These are phyloP conservation scores for Mechanitis messenoides DNA, from an alignment of 2,888 invertebrate species.

Conservation along the genomic window DNA sequence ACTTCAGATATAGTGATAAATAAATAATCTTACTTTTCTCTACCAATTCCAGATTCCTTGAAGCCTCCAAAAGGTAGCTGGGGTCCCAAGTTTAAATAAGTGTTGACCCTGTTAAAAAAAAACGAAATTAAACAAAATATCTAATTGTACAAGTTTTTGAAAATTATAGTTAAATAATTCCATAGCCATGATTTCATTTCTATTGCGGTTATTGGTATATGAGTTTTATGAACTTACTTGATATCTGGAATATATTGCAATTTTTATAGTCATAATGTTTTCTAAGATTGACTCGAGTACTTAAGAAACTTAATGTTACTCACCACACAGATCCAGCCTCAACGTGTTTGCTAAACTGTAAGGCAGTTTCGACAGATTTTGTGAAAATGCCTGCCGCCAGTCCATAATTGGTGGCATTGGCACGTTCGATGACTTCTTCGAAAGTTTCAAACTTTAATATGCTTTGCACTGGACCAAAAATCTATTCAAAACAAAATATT, in stretches of 20 bases:
- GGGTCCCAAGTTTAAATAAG: conserved; percentile 66
- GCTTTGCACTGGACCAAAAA: conserved; percentile 93
- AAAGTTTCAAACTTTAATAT: conserved; percentile 88
- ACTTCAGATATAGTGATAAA: conserved; percentile 18
- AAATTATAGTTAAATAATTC: too few relatives aligned
- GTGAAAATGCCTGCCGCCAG: conserved; percentile 90
- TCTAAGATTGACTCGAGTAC: too few relatives aligned
- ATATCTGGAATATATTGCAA: background rate
- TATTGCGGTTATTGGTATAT: too few relatives aligned
- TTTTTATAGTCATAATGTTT: background rate
- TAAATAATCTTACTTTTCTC: conserved; percentile 44
- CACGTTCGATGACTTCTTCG: conserved; percentile 88
- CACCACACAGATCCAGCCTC: conserved; percentile 88
- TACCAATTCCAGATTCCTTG: conserved; percentile 88
- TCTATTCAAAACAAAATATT: conserved; percentile 67
- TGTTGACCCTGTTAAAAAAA: conserved; percentile 33
- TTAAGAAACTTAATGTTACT: conserved; percentile 12
- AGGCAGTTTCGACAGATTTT: conserved; percentile 84
- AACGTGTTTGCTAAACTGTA: conserved; percentile 83
- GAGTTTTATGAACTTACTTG: too few relatives aligned
- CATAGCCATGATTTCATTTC: too few relatives aligned
- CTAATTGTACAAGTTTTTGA: too few relatives aligned
- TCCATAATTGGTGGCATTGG: conserved; percentile 88
- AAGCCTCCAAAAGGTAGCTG: conserved; percentile 91
- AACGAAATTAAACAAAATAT: too few relatives aligned